Evolutionary conservation across 2,113 vertebrate species (phyloP).

Genomic region (Lepus americanus): DNA sequence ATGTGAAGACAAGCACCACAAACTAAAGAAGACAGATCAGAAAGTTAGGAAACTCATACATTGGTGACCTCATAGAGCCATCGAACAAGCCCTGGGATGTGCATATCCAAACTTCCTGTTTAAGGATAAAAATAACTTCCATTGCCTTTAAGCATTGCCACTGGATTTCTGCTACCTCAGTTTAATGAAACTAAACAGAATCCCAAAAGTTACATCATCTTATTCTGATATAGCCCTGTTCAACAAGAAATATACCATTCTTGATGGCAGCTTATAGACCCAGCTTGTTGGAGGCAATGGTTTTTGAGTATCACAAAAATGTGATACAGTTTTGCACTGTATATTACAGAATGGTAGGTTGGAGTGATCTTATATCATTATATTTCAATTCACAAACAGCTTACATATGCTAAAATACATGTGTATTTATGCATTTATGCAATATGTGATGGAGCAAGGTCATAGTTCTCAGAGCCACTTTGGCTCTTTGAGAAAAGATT

Average conservation of each 20-base stretch:
- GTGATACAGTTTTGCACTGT: background rate
- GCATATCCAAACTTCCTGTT: background rate
- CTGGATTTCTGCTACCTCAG: background rate
- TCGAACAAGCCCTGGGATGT: background rate
- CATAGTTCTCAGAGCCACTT: no score
- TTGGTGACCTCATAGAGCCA: background rate
- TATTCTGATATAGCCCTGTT: background rate
- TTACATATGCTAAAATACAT: conserved; percentile 1
- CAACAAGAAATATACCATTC: background rate
- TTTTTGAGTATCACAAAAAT: conserved; percentile 5
- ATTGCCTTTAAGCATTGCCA: background rate
- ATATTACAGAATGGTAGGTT: background rate
- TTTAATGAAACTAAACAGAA: conserved; percentile 23
- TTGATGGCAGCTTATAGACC: background rate
- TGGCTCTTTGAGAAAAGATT: no score
- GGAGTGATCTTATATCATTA: conserved; percentile 34
- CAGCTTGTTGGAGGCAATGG: background rate
- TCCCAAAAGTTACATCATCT: background rate
- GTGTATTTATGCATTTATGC: background rate
- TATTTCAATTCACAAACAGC: conserved; percentile 37
- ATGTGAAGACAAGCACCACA: background rate
- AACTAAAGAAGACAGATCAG: background rate
- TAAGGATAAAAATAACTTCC: background rate
- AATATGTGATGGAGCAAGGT: background rate
- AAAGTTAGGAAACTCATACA: background rate